Percentiles rank a stretch among this genome's conserved stretches.
phyloP scores from a whole-genome alignment of 1,140 invertebrate genomes.

The Gryllus bimaculatus region DNA sequence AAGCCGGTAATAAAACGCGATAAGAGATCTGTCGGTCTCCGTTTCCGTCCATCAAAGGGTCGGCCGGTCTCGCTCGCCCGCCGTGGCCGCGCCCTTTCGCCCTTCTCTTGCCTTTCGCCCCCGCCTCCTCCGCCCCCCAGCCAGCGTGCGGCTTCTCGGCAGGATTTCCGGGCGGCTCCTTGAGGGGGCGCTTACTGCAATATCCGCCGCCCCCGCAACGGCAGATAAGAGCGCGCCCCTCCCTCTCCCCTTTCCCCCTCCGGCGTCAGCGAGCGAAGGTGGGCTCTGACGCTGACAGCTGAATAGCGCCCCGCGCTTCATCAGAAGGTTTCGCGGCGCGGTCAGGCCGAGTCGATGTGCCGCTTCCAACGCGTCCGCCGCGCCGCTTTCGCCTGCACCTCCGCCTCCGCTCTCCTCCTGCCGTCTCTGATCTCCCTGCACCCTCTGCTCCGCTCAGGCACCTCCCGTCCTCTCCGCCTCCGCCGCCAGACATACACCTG shows the following conservation, averaged over 20 bases:
- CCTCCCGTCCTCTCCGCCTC: no score
- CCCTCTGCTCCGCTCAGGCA: no score
- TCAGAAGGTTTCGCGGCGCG: background rate
- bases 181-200: background rate
- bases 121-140: background rate
- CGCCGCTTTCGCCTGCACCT: no score
- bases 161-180: background rate
- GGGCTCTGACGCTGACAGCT: background rate
- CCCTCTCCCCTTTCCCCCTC: no score
- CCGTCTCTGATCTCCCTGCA: no score
- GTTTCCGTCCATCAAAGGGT: no score
- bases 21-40: no score
- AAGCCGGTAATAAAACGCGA: no score
- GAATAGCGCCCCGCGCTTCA: background rate
- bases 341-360: background rate
- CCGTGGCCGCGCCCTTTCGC: background rate
- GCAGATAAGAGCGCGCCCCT: background rate
- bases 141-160: background rate
- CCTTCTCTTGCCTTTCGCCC: background rate
- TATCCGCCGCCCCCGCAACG: background rate
- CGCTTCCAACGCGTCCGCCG: background rate
- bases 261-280: background rate
- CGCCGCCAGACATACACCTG: no score
- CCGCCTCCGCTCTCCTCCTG: no score
- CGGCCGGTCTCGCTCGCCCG: no score